Evolutionary conservation across 2,797 vertebrate genomes (phyloP).

Genomic region (Lepus townsendii): DNA sequence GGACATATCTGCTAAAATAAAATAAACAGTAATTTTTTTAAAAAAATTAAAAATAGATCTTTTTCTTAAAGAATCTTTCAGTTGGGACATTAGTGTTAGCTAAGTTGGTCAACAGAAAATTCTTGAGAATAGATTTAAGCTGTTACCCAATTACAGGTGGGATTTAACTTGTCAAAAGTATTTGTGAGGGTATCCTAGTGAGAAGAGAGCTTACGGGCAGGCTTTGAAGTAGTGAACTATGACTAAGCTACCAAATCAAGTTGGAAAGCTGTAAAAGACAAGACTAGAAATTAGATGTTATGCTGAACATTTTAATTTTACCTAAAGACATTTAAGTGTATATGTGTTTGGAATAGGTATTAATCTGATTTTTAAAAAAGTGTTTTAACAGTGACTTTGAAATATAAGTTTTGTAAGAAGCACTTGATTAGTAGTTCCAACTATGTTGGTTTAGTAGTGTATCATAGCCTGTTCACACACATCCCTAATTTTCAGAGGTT

Average conservation of each 20-base stretch:
- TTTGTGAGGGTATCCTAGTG: background rate
- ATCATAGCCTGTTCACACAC: background rate
- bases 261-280: background rate
- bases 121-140: conserved; percentile 17
- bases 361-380: no score
- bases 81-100: background rate
- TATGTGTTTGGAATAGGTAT: no score
- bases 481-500: conserved; percentile 24
- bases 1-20: no score
- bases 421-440: background rate
- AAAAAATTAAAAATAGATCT: no score
- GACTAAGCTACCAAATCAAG: background rate
- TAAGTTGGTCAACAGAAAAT: background rate
- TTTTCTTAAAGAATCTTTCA: no score
- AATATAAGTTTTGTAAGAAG: no score
- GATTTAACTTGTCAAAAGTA: no score
- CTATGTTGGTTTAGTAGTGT: background rate
- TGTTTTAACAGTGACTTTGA: no score
- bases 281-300: background rate
- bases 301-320: no score
- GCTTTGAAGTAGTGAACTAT: background rate
- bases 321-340: no score
- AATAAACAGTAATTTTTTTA: no score
- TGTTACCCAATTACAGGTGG: background rate
- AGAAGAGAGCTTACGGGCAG: background rate